Evolutionary conservation across 2,888 invertebrate species (phyloP).

Genomic region (Diarsia dahlii): DNA sequence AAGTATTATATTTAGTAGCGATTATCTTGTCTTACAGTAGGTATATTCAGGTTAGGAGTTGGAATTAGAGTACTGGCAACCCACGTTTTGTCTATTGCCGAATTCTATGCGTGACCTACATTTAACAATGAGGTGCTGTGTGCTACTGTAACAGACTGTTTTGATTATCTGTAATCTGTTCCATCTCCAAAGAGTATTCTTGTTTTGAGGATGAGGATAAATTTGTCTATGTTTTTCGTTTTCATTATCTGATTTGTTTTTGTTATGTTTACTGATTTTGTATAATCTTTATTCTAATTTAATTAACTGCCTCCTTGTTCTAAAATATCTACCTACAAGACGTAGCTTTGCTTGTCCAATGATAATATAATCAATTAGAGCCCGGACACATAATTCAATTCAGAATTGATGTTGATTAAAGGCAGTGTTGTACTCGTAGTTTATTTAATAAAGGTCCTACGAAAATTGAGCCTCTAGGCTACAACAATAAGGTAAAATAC

Average conservation of each 20-base stretch:
- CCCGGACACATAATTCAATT: slow-evolving; percentile 33
- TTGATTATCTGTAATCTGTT: slow-evolving; percentile 73
- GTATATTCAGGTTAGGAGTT: slow-evolving; percentile 65
- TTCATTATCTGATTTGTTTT: slow-evolving; percentile 30
- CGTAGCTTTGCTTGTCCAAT: slow-evolving; percentile 7
- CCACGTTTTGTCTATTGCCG: slow-evolving; percentile 64
- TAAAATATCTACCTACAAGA: not conserved
- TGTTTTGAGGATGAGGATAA: slow-evolving; percentile 42
- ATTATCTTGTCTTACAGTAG: slow-evolving; percentile 60
- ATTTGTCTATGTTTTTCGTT: slow-evolving; percentile 30
- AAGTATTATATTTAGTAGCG: slow-evolving; percentile 63
- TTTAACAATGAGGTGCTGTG: slow-evolving; percentile 73
- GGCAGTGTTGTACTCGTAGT: slow-evolving; percentile 8
- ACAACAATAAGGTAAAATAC: not conserved
- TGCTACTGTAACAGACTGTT: slow-evolving; percentile 68
- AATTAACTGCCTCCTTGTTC: not conserved
- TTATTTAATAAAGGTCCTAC: slow-evolving; percentile 18
- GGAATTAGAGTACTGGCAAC: slow-evolving; percentile 55
- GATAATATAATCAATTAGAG: slow-evolving; percentile 19
- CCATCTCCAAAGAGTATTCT: slow-evolving; percentile 59
- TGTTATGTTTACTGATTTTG: slow-evolving; percentile 6
- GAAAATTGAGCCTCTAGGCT: slow-evolving; percentile 4
- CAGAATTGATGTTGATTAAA: slow-evolving; percentile 14
- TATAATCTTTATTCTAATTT: not conserved
- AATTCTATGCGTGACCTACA: slow-evolving; percentile 71